Conservation (phyloP, 1,140 invertebrate species). For the Limonius californicus region DNA sequence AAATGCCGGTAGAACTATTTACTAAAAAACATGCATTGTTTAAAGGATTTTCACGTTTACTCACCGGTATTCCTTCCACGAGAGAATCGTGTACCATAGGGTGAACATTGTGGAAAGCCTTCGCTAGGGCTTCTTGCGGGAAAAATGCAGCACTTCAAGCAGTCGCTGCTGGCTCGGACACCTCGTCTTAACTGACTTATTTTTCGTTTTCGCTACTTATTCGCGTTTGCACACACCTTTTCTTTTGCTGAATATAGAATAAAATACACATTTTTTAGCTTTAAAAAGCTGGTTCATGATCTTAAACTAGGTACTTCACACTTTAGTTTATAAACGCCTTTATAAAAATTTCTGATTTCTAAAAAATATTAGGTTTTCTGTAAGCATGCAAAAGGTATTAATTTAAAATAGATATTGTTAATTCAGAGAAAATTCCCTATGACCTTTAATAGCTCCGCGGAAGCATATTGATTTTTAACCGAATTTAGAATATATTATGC, state of each 20-base stretch:
- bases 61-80: slow-evolving; percentile 43
- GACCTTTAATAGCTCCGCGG: too few species aligned
- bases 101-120: slow-evolving; percentile 36
- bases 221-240: neutral
- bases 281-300: neutral
- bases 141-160: slow-evolving; percentile 21
- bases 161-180: slow-evolving; percentile 22
- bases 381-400: neutral
- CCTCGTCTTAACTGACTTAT: slow-evolving; percentile 31
- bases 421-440: too few species aligned
- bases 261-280: neutral
- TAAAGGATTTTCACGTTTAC: slow-evolving; percentile 19
- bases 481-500: too few species aligned
- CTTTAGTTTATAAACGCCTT: too few species aligned
- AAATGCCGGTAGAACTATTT: neutral
- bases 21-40: slow-evolving; percentile 5
- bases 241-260: neutral
- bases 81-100: slow-evolving; percentile 40
- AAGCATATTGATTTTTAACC: too few species aligned
- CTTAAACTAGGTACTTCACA: too few species aligned
- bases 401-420: neutral
- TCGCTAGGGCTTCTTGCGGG: slow-evolving; percentile 4
- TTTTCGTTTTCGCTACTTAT: slow-evolving; percentile 20
- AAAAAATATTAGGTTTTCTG: neutral
- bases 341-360: neutral